Evolutionary conservation across 1,140 invertebrate species (phyloP), one percentile per base, ranked within the genome.

Genomic region (Orius insidiosus): DNA sequence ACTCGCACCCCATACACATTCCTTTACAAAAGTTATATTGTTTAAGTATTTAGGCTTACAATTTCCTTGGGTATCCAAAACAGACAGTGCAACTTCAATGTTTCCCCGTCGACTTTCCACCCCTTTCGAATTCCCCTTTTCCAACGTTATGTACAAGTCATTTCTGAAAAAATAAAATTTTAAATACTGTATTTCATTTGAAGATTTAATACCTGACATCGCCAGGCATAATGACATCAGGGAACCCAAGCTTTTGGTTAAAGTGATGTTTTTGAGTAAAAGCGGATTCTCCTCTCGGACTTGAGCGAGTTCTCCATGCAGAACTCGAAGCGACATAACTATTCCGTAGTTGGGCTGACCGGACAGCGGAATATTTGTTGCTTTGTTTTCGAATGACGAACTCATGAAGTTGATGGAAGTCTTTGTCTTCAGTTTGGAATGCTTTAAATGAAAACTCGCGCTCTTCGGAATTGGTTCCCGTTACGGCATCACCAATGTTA

Each of bases 81-180:
- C 78, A 36, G 77, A 68, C 43, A 94, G 73, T 1, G 80, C 79
- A 38, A 68, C 76, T 62, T 94, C 80, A 30, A 97, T 88, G 61
- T 96, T 94, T 94, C 1, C 84, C 85, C 0, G 87, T 87, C 7
- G 85, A 88, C 60, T 95, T 96, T n/a, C 85, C 87, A 1, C 88
- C 89, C 41, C 86, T 72, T 58, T 95, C 90, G 60, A 94, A 94
- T 58, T 94, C 89, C 0, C 83, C 89, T 31, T 70, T 52, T 85
- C 81, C 41, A 96, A 57, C 4, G 78, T 85, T 13, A 95, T 60
- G 59, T 95, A 95, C n/a, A 97, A 66, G 66, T 97, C 92, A 65
- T 97, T 97, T 55, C 90, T 77, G 50, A 32, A 63, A 56, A 38
- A 55, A 24, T n/a, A 24, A 24, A 13, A 10, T 43, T 43, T n/a